phyloP scores from a whole-genome alignment of 2,113 vertebrate species.

The Rhea pennata region DNA sequence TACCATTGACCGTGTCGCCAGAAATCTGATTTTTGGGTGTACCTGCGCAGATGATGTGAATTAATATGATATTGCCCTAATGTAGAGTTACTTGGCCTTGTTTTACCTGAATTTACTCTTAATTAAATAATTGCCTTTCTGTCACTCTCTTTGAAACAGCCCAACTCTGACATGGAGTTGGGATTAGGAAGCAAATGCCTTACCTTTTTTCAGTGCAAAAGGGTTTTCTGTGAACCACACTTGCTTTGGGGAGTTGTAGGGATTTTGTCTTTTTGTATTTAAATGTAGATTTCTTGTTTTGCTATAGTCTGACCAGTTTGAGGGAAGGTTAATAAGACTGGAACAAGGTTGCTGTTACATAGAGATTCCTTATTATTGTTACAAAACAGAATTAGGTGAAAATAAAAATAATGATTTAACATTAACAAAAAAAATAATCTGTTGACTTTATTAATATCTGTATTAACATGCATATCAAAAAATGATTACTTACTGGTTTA shows the following conservation, averaged over 20 bases:
- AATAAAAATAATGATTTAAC: not conserved
- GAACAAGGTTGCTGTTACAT: not conserved
- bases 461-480: not conserved
- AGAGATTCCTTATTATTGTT: not conserved
- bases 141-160: not conserved
- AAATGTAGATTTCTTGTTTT: not conserved
- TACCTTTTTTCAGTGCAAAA: not conserved
- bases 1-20: not conserved
- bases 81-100: not conserved
- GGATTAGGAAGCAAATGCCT: not conserved
- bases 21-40: not conserved
- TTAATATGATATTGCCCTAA: not conserved
- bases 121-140: not conserved
- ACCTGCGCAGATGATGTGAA: not conserved
- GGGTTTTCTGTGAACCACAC: not conserved
- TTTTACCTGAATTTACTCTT: not conserved
- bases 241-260: not conserved
- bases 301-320: not conserved
- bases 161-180: not conserved
- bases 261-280: no score
- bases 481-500: not conserved
- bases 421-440: not conserved
- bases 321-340: not conserved
- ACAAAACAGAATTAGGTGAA: not conserved
- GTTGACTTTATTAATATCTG: not conserved